phyloP scores from a whole-genome alignment of 2,797 vertebrate genomes.

The Phalloptychus januarius region DNA sequence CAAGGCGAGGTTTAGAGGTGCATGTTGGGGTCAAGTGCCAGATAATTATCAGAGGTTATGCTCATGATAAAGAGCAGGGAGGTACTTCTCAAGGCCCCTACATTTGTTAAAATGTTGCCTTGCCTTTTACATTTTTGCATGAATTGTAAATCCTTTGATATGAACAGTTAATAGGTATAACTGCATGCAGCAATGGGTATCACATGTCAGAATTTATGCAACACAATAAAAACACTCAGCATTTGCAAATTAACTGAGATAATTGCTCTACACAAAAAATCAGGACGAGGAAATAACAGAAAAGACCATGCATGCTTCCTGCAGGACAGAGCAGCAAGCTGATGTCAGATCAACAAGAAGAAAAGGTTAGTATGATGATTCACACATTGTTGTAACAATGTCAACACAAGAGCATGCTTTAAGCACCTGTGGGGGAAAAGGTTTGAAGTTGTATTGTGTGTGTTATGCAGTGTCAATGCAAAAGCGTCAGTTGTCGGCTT shows the following conservation, averaged over 20 bases:
- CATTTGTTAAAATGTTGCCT: conserved; percentile 1
- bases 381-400: not conserved
- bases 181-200: not conserved
- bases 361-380: not conserved
- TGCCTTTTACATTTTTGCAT: conserved; percentile 20
- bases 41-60: conserved; percentile 20
- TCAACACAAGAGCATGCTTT: not conserved
- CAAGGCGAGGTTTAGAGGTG: not conserved
- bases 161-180: not conserved
- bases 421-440: not conserved
- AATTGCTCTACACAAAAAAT: not conserved
- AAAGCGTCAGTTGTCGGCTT: not conserved
- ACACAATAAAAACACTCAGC: not conserved
- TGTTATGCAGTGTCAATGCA: not conserved
- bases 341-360: not conserved
- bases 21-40: conserved; percentile 27
- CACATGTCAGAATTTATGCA: not conserved
- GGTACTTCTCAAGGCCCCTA: not conserved
- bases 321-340: not conserved
- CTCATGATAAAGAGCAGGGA: conserved; percentile 24
- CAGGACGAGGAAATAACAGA: not conserved
- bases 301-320: not conserved
- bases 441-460: too few relatives aligned
- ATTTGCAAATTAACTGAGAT: not conserved
- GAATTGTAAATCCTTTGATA: not conserved